Evolutionary conservation across 2,888 invertebrate species (phyloP).

Genomic region (Cyrtodaria siliqua): DNA sequence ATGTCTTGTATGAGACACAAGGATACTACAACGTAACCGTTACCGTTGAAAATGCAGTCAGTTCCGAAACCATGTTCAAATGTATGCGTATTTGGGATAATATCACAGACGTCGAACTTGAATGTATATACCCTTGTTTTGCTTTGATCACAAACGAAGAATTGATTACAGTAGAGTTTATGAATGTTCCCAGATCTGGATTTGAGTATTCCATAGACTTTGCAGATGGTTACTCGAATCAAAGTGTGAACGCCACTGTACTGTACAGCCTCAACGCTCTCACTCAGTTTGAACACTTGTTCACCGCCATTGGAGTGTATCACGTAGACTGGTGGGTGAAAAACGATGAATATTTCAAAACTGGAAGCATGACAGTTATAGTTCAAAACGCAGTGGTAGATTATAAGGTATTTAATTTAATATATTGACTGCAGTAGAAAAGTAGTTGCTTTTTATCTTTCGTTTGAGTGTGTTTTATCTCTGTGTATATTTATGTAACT

Average conservation of each 20-base stretch:
- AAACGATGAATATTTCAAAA: slow-evolving; percentile 32
- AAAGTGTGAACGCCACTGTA: slow-evolving; percentile 17
- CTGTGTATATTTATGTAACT: no score
- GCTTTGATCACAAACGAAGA: neutral
- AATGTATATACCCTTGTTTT: neutral
- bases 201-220: slow-evolving; percentile 49
- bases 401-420: no score
- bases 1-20: slow-evolving; percentile 20
- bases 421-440: no score
- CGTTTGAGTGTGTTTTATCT: no score
- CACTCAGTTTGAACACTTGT: slow-evolving; percentile 39
- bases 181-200: slow-evolving; percentile 47
- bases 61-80: slow-evolving; percentile 11
- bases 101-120: neutral
- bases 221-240: slow-evolving; percentile 33
- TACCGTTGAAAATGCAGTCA: slow-evolving; percentile 26
- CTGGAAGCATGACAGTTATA: slow-evolving; percentile 36
- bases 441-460: no score
- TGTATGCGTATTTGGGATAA: slow-evolving; percentile 17
- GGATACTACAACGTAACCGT: slow-evolving; percentile 34
- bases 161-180: slow-evolving; percentile 38
- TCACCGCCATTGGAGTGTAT: slow-evolving; percentile 33
- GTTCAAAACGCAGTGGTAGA: slow-evolving; percentile 50
- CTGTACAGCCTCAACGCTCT: slow-evolving; percentile 29
- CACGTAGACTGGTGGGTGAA: slow-evolving; percentile 37